Conservation (phyloP, 2,888 invertebrate species). For the Fissipunctia ypsillon region DNA sequence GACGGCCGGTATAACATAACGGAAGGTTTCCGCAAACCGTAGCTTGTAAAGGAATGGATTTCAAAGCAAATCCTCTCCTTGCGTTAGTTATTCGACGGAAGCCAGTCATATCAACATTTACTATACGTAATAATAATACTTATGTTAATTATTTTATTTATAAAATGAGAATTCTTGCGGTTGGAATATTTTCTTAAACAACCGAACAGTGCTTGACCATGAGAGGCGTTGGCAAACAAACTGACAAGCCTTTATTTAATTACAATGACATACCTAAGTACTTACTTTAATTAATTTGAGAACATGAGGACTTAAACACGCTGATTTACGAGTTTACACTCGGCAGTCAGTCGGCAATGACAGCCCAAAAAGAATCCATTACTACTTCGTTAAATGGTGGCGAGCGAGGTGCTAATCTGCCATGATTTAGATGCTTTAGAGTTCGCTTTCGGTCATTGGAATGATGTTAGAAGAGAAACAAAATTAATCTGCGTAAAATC, state of each 20-base stretch:
- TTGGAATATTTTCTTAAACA: constrained; percentile 13
- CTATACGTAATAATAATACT: constrained; percentile 1
- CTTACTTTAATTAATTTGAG: neutral
- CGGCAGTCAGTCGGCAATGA: neutral
- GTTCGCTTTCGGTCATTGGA: neutral
- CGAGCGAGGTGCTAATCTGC: neutral
- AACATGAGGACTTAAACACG: neutral
- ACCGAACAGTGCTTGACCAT: constrained; percentile 20
- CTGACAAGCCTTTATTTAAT: constrained; percentile 24
- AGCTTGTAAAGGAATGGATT: neutral
- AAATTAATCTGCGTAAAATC: neutral
- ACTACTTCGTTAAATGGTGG: neutral
- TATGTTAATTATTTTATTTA: neutral
- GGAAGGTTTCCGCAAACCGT: neutral
- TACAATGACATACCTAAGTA: neutral
- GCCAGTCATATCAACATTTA: constrained; percentile 27
- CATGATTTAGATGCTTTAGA: neutral
- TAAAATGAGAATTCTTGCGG: neutral
- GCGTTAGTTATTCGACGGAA: constrained; percentile 8
- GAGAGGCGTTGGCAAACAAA: neutral
- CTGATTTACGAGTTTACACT: neutral
- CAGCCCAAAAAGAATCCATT: neutral
- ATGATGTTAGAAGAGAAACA: too few relatives aligned
- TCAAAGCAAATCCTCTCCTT: neutral
- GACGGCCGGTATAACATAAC: neutral